Evolutionary conservation across 2,888 invertebrate genomes (phyloP), one percentile per base, ranked within the genome.

Genomic region (Caenorhabditis becei): DNA sequence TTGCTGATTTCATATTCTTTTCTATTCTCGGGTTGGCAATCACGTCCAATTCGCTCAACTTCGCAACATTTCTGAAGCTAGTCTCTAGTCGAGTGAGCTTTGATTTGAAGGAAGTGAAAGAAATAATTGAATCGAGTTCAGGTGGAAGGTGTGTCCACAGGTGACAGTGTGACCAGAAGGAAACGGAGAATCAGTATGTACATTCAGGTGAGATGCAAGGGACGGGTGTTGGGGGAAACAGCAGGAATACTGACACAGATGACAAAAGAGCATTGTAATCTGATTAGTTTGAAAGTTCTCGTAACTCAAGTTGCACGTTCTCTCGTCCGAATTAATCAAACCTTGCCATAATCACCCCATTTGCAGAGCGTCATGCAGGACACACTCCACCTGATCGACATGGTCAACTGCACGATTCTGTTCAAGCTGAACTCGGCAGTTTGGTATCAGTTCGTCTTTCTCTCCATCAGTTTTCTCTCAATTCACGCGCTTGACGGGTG

Each of bases 361-460:
- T 47, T 23, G 56, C 75, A 80, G 80, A 80, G 80, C 47, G 75
- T 77, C 16, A 47, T 71, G 28, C 80, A 80, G 23, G 80, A 80
- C 75, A 69, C 65, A 47, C 66, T 80, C 23, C 80, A 77, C 47
- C 53, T 80, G 56, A 69, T 75, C 54, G 80, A 80, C 66, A 80
- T 80, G 80, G 59, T 80, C 53, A 80, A 80, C 49, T 75, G 75
- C 54, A 77, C 80, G 23, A 66, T 80, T n/a, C 41, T 75, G 32
- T 80, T 61, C 61, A 80, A 80, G 65, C 58, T 80, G 58, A 75
- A 77, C 56, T 62, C 63, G 23, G 71, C 51, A 18, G 11, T 71
- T 18, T 80, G 80, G 80, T 80, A 70, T 69, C 67, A 77, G 54
- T 80, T 80, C 56, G 18, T 80, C 35, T 80, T 75, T 35, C 54